phyloP scores from a whole-genome alignment of 2,888 invertebrate species.

The Monopis laevigella region DNA sequence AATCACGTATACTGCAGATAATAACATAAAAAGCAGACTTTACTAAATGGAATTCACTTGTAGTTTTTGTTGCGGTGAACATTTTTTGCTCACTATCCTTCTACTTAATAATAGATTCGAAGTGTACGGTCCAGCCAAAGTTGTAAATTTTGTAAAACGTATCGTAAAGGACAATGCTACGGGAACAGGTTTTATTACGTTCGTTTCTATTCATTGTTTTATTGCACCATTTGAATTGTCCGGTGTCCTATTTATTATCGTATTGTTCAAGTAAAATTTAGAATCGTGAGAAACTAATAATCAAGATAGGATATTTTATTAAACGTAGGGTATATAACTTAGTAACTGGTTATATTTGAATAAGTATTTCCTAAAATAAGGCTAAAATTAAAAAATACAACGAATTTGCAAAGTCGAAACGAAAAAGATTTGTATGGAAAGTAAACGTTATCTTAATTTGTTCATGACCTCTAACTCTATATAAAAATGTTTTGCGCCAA shows the following conservation, averaged over 20 bases:
- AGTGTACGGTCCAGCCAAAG: background rate
- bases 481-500: conserved; percentile 2
- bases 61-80: background rate
- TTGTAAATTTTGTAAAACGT: conserved; percentile 6
- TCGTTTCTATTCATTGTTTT: conserved; percentile 9
- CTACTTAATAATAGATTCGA: background rate
- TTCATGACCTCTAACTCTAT: conserved; percentile 9
- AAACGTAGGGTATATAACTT: too few relatives aligned
- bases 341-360: too few relatives aligned
- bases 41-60: background rate
- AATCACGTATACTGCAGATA: conserved; percentile 37
- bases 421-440: background rate
- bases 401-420: too few relatives aligned
- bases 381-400: too few relatives aligned
- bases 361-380: too few relatives aligned
- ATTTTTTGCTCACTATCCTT: background rate
- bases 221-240: conserved; percentile 8
- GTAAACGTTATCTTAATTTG: conserved; percentile 5
- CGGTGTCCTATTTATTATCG: conserved; percentile 2
- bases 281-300: conserved; percentile 7
- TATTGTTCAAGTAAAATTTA: conserved; percentile 9
- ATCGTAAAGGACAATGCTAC: background rate
- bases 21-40: conserved; percentile 13
- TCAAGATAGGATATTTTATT: conserved; percentile 2
- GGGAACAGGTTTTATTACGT: conserved; percentile 2